Conservation (phyloP, 2,113 vertebrate species). For the Limanda limanda region DNA sequence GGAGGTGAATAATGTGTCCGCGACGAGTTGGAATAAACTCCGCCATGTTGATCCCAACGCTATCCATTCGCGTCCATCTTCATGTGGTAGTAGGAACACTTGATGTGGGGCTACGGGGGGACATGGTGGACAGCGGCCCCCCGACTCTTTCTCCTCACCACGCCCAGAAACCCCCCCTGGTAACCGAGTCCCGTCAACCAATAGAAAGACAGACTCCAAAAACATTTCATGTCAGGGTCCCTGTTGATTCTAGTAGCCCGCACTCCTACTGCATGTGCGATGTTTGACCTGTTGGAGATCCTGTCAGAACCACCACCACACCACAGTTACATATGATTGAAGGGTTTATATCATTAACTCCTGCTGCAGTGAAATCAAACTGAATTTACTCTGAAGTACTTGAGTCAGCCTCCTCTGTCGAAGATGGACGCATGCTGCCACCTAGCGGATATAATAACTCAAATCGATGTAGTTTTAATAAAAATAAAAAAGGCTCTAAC, state of each 20-base stretch:
- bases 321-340: not conserved
- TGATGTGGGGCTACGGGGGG: not conserved
- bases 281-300: too few relatives aligned
- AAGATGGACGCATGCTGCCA: slow-evolving; percentile 17
- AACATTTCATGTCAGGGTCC: not conserved
- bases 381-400: too few relatives aligned
- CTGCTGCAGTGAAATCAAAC: not conserved
- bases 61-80: slow-evolving; percentile 52
- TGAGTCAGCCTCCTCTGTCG: too few relatives aligned
- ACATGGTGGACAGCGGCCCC: slow-evolving; percentile 4
- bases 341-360: not conserved
- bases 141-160: slow-evolving; percentile 12
- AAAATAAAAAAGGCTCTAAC: not conserved
- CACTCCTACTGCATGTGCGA: not conserved
- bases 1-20: not conserved
- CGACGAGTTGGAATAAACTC: not conserved
- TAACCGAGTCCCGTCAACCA: not conserved
- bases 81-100: not conserved
- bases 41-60: slow-evolving; percentile 20
- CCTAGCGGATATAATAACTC: slow-evolving; percentile 9
- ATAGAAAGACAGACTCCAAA: not conserved
- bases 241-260: not conserved
- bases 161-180: slow-evolving; percentile 41
- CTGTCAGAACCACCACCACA: too few relatives aligned
- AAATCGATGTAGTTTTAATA: not conserved